phyloP scores from a whole-genome alignment of 2,888 invertebrate species.

The Macrosiphum euphorbiae region DNA sequence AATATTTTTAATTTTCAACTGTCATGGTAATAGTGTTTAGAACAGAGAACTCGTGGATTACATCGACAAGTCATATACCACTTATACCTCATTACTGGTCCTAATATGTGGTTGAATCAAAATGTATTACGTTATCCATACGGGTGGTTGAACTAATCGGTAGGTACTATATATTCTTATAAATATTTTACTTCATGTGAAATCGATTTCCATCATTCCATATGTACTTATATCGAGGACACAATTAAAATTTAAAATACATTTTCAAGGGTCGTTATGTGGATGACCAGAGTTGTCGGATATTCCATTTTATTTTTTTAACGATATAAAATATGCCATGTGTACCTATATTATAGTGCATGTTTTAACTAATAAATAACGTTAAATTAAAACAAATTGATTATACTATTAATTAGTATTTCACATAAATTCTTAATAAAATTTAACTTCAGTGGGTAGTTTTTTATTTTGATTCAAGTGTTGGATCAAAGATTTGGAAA shows the following conservation, averaged over 20 bases:
- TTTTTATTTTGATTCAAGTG: background rate
- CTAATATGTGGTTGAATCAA: background rate
- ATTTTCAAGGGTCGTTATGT: background rate
- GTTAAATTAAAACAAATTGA: background rate
- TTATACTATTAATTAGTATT: background rate
- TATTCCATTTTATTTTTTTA: background rate
- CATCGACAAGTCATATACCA: too few species aligned
- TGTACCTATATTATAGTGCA: background rate
- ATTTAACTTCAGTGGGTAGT: background rate
- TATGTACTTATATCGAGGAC: background rate
- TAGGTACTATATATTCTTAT: background rate
- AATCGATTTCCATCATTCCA: background rate
- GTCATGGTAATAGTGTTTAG: background rate
- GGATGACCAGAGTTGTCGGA: background rate
- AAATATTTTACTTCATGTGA: background rate
- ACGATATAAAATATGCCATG: background rate
- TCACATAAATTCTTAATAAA: background rate
- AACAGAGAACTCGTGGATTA: background rate
- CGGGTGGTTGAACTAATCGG: background rate
- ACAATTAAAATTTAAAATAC: background rate
- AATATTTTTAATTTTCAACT: background rate
- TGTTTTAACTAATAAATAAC: background rate
- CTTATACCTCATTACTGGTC: background rate
- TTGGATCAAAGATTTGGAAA: background rate
- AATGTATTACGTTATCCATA: background rate